Percentiles rank a stretch among this genome's conserved stretches.
These are phyloP conservation scores for Drosophila mojavensis DNA, from an alignment of 1,140 invertebrate species.

Conservation along the genomic window DNA sequence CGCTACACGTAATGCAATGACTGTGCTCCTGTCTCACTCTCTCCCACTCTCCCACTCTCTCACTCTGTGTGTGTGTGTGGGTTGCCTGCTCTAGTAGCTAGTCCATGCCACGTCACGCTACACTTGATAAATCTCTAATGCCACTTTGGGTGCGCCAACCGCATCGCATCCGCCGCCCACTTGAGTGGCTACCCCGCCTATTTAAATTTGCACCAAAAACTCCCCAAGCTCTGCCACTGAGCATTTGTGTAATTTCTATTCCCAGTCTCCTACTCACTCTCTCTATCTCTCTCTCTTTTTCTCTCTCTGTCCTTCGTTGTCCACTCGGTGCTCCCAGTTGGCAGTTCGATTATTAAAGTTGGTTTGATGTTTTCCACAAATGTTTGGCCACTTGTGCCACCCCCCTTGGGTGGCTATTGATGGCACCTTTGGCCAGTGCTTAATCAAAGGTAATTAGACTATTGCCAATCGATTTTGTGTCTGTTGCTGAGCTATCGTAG, in stretches of 20 bases:
- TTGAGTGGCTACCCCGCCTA: conserved; percentile 41
- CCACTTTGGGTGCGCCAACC: conserved; percentile 78
- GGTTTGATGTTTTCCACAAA: conserved; percentile 56
- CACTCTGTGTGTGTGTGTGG: conserved; percentile 8
- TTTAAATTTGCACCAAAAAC: conserved; percentile 30
- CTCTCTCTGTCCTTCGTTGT: not conserved
- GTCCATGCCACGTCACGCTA: conserved; percentile 79
- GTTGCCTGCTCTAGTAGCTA: conserved; percentile 35
- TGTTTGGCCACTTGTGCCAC: conserved; percentile 53
- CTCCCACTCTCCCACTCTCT: not conserved
- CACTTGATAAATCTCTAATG: conserved; percentile 82
- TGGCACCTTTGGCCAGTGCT: conserved; percentile 62
- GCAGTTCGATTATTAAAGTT: conserved; percentile 73
- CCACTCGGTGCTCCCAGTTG: conserved; percentile 7
- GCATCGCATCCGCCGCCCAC: conserved; percentile 38
- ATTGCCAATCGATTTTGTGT: conserved; percentile 54
- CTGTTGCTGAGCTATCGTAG: not conserved
- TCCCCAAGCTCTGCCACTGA: conserved; percentile 5
- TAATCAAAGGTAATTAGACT: conserved; percentile 79
- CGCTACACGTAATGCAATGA: conserved; percentile 80
- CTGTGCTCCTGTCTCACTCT: conserved; percentile 24
- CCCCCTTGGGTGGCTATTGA: conserved; percentile 56
- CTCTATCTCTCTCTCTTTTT: not conserved
- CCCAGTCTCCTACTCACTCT: conserved; percentile 27
- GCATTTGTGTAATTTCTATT: conserved; percentile 78